phyloP scores from a whole-genome alignment of 2,113 vertebrate genomes.

The Apteryx owenii region DNA sequence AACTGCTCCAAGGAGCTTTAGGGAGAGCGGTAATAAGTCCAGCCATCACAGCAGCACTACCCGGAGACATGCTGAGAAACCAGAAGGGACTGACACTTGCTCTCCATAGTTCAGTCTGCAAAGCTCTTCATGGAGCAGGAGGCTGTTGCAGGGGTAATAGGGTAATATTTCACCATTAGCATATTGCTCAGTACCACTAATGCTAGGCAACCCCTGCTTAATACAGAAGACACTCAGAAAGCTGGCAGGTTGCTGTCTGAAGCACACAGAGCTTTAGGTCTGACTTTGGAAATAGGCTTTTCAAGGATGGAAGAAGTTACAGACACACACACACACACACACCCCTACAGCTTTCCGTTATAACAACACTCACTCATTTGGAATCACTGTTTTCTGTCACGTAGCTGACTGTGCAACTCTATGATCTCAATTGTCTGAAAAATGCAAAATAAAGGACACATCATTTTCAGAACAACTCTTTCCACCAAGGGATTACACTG shows the following conservation, averaged over 20 bases:
- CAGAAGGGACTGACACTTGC: background rate
- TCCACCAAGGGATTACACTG: background rate
- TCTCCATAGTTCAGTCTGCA: background rate
- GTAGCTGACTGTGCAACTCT: background rate
- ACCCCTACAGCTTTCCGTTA: background rate
- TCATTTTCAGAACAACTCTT: background rate
- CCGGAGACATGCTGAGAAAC: background rate
- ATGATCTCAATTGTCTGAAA: background rate
- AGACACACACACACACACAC: background rate
- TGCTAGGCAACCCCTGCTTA: background rate
- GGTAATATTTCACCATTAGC: background rate
- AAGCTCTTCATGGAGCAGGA: background rate
- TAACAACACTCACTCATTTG: background rate
- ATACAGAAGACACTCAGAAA: background rate
- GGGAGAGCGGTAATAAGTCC: background rate
- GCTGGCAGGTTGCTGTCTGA: background rate
- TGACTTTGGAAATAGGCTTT: background rate
- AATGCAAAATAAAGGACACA: background rate
- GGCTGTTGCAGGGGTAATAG: background rate
- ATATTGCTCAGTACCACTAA: background rate
- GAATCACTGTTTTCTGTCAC: background rate
- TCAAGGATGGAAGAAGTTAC: background rate
- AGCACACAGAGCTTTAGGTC: background rate
- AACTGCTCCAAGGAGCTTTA: background rate
- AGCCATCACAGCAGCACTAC: background rate